phyloP scores from a whole-genome alignment of 2,888 invertebrate species.

The Iphiclides podalirius region DNA sequence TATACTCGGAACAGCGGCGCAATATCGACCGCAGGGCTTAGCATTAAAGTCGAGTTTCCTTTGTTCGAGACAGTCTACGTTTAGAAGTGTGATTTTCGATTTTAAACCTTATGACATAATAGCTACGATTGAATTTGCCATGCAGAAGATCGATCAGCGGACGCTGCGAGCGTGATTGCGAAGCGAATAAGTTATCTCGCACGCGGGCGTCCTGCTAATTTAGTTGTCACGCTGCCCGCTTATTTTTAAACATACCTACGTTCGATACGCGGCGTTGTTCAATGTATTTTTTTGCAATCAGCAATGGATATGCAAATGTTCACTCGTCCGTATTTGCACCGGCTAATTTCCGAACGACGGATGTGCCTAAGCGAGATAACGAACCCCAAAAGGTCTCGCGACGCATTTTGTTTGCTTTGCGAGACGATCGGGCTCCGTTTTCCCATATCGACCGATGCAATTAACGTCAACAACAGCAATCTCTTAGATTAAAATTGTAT shows the following conservation, averaged over 20 bases:
- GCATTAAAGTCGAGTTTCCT: slow-evolving; percentile 22
- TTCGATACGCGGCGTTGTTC: slow-evolving; percentile 27
- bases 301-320: slow-evolving; percentile 17
- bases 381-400: neutral
- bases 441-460: neutral
- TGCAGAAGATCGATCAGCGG: slow-evolving; percentile 26
- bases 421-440: neutral
- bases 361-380: neutral
- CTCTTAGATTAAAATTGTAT: no score
- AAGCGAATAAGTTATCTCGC: slow-evolving; percentile 45
- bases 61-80: slow-evolving; percentile 10
- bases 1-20: neutral
- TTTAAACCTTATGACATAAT: neutral
- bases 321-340: slow-evolving; percentile 18
- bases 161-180: slow-evolving; percentile 49
- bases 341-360: slow-evolving; percentile 19
- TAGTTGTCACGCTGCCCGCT: slow-evolving; percentile 43
- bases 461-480: neutral
- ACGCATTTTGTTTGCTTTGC: neutral
- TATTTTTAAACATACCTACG: slow-evolving; percentile 37
- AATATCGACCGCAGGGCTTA: neutral
- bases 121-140: slow-evolving; percentile 1
- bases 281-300: no score
- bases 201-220: slow-evolving; percentile 44
- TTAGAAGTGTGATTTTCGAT: neutral